Base-by-base conservation (phyloP, 1,140 invertebrate genomes). In the Brachionus plicatilis region DNA sequence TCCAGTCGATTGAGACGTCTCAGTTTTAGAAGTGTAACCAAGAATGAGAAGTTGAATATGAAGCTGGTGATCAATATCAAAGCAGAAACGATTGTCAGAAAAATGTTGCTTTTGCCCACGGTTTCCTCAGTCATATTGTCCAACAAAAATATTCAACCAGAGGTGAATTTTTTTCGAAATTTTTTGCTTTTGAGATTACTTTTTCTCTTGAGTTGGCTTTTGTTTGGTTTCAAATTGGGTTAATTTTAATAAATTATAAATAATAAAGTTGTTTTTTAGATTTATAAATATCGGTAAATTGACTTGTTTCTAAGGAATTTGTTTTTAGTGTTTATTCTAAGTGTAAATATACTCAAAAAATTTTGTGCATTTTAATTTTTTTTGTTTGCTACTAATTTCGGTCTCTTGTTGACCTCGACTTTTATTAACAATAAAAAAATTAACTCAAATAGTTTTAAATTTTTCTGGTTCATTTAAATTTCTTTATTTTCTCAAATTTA, bases 31-130 rank as follows among this genome's bases (percentile, higher is more conserved):
- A 82, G 29, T 33, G 79, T 82, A 4, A 82, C 33, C 20, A 82
- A 68, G 6, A 82, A 65, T 41, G 79, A 43, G 45, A 82, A 82
- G n/a, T 65, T 82, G 27, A 82, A 68, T 27, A 82, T 82, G 45
- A 82, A 82, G 45, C 53, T 65, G 24, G 17, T 7, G n/a, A 82
- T 56, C 20, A 82, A 27, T 45, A 65, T 65, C n/a, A 82, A 29
- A 43, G 33, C 33, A 47, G 29, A 65, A 41, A 82, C 29, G 11
- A 82, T 68, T 65, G 65, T 60, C 0, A 82, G 43, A 8, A 82
- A 60, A 43, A 82, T 82, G 79, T 65, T 82, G 41, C 79, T 82
- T 60, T 45, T 43, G n/a, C 37, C 33, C 4, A 82, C n/a, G 14
- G 50, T 82, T 45, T 82, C 60, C 24, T 82, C 79, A 12, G 43